A percentile compares a stretch with the other conserved stretches of the same genome.
These are phyloP conservation scores for Scolanthus callimorphus DNA, from an alignment of 92 coral and sea anemone species.

Conservation along the genomic window DNA sequence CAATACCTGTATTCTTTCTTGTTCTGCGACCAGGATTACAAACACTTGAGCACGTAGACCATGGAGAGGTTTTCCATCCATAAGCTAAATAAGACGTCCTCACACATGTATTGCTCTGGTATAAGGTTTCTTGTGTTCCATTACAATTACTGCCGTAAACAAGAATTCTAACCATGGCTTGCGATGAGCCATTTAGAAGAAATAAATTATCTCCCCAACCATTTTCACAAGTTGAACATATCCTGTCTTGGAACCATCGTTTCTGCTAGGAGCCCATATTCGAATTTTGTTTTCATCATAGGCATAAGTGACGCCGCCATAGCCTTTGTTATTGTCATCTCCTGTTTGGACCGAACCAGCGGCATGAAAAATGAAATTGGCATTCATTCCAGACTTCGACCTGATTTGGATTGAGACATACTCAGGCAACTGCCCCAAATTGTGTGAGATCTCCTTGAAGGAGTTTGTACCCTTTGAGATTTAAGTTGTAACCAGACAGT, in stretches of 20 bases:
- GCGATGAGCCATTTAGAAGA: slow-evolving; percentile 30
- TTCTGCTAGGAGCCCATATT: slow-evolving; percentile 82
- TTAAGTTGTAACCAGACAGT: slow-evolving; percentile 55
- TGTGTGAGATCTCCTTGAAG: slow-evolving; percentile 48
- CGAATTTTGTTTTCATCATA: slow-evolving; percentile 76
- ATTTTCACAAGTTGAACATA: slow-evolving; percentile 68
- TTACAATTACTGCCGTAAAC: slow-evolving; percentile 65
- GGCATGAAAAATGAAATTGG: slow-evolving; percentile 73
- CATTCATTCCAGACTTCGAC: slow-evolving; percentile 47
- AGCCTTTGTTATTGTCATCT: slow-evolving; percentile 62
- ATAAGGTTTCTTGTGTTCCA: slow-evolving; percentile 25
- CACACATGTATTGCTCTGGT: slow-evolving; percentile 52
- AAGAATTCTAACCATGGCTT: slow-evolving; percentile 53
- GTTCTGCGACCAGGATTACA: slow-evolving; percentile 67
- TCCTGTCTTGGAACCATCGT: slow-evolving; percentile 67
- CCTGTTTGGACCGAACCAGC: slow-evolving; percentile 83
- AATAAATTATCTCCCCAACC: slow-evolving; percentile 75
- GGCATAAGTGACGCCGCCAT: slow-evolving; percentile 90
- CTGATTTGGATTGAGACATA: slow-evolving; percentile 68
- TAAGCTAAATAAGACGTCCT: slow-evolving; percentile 51
- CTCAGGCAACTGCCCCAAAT: slow-evolving; percentile 47
- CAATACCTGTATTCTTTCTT: slow-evolving; percentile 22
- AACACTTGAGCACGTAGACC: slow-evolving; percentile 92
- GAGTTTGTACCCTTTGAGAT: slow-evolving; percentile 56
- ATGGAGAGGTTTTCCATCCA: slow-evolving; percentile 49